Base-by-base conservation (phyloP, 2,888 invertebrate genomes). In the Hipparchia semele region DNA sequence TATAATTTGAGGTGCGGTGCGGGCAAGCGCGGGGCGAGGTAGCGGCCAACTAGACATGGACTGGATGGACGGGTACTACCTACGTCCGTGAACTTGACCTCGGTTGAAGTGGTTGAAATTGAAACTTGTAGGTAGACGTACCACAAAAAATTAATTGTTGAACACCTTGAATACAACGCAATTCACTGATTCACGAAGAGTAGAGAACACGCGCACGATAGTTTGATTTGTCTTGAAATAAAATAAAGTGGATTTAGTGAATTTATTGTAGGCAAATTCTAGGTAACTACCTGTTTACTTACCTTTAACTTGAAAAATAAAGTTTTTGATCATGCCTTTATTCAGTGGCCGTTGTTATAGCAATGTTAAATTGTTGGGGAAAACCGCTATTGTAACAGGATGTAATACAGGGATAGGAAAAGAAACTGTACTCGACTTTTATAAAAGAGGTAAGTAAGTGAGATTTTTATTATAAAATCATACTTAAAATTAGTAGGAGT, bases 321-420 rank as follows among this genome's bases (percentile, higher is more conserved):
- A 51, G 2, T 62, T 23, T 61, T 61, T 23, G 7, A 68, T 69
- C 69, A 93, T 93, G 94, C 90, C 90, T 67, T 73, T 92, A 46
- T 92, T 90, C 71, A 92, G 92, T 81, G 90, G 90, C 46, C 86
- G 86, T 75, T 89, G 95, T 90, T 78, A 90, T 82, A 92, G 96
- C 89, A 86, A 94, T 9, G 92, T 89, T 60, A 94, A 94, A 78
- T 94, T 96, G 76, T 84, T 94, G 84, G 91, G 96, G 80, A 88
- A 94, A 86, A 90, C 94, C 76, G 94, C 92, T 13, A 82, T 95
- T 95, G 79, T 95, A 64, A 93, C 92, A 10, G 92, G 92, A 76
- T 92, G 91, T 74, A 93, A 92, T 77, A 90, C 91, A 3, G 92
- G 92, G 12, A 93, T 93, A 70, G 94, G 93, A 2, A 94, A 92